Conservation (phyloP, 2,888 invertebrate species). For the Carterocephalus palaemon region DNA sequence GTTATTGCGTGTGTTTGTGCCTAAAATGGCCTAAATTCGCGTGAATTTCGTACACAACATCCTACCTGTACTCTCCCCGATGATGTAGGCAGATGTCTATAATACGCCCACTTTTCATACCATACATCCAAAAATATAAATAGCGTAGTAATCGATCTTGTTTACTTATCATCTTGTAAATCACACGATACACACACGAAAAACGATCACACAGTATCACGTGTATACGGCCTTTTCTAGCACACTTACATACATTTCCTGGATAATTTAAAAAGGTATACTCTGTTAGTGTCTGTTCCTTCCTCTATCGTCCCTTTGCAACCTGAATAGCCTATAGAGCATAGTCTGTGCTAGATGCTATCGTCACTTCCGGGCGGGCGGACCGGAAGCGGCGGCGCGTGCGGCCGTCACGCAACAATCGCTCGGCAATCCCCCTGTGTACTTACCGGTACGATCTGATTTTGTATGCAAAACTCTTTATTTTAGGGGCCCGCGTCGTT, state of each 20-base stretch:
- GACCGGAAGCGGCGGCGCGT: slow-evolving; percentile 66
- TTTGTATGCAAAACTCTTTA: slow-evolving; percentile 17
- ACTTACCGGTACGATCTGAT: slow-evolving; percentile 16
- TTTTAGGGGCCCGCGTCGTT: too few relatives aligned
- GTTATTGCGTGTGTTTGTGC: slow-evolving; percentile 43
- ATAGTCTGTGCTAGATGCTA: slow-evolving; percentile 45
- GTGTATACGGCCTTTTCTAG: too few relatives aligned
- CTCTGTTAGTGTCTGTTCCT: too few relatives aligned
- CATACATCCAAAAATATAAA: too few relatives aligned
- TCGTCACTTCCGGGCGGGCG: slow-evolving; percentile 55
- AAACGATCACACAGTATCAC: too few relatives aligned
- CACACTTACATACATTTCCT: too few relatives aligned
- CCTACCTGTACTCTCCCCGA: too few relatives aligned
- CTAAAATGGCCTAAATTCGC: slow-evolving; percentile 25
- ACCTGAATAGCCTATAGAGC: slow-evolving; percentile 7
- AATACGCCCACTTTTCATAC: too few relatives aligned
- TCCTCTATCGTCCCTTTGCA: background rate
- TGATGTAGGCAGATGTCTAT: too few relatives aligned
- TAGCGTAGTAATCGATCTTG: too few relatives aligned
- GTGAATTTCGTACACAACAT: slow-evolving; percentile 29
- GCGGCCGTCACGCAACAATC: slow-evolving; percentile 54
- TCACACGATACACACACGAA: too few relatives aligned
- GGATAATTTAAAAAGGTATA: background rate
- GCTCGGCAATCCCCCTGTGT: slow-evolving; percentile 24
- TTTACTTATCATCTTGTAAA: too few relatives aligned